Evolutionary conservation across 2,888 invertebrate genomes (phyloP), one percentile per base, ranked within the genome.

Genomic region (Deilephila elpenor): DNA sequence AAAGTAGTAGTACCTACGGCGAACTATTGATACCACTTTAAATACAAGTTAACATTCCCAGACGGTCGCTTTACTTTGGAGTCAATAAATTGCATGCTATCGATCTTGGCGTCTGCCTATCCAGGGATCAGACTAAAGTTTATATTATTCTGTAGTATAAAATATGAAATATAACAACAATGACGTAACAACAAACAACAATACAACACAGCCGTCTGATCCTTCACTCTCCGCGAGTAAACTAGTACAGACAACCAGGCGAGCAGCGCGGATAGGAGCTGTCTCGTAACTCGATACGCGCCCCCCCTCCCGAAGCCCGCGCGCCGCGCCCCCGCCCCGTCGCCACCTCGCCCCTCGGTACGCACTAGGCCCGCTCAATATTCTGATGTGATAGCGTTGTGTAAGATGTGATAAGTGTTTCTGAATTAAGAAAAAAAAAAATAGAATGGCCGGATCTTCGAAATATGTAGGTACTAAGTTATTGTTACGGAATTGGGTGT

Each of bases 291-390:
- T 74, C 67, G 91, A 92, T 86, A 89, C 78, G 34, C 73, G 62
- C 73, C 76, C 75, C 75, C 79, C 81, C 82, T 73, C 80, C 74
- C 78, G 75, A 77, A 75, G 76, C 72, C 61, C 73, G 74, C 77
- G 79, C 77, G 76, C 71, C 74, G 67, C 75, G 70, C 73, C 75
- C 71, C 74, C 78, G 78, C 77, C 72, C 67, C 74, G 59, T 74
- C 76, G 70, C 76, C 73, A 72, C 73, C 74, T 77, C 79, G 77
- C 78, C 56, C 64, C 72, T 64, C 62, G 56, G 71, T 86, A 85
- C 81, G 80, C 81, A 83, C 84, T 89, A 84, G 90, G 89, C 82
- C 84, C 83, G 87, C 86, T 89, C 89, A 82, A 88, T 89, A 90
- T 85, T 81, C 79, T 51, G 78, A 82, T 84, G 81, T 81, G 86